phyloP scores from a whole-genome alignment of 2,797 vertebrate species.

The Eospalax fontanierii region DNA sequence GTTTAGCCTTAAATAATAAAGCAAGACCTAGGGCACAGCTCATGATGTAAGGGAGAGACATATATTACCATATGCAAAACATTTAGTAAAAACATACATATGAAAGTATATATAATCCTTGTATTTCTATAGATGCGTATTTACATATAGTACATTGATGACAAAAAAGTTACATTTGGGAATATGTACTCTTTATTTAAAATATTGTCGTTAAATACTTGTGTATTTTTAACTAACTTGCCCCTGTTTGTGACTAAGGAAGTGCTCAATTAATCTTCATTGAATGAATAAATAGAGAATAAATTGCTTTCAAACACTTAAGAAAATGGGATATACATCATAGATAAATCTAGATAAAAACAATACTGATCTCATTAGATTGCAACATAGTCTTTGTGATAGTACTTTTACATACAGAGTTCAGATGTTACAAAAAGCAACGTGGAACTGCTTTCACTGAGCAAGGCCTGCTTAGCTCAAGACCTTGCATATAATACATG shows the following conservation, averaged over 20 bases:
- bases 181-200: not conserved
- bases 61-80: not conserved
- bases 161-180: not conserved
- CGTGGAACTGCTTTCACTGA: constrained; percentile 28
- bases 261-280: constrained; percentile 51
- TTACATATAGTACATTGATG: not conserved
- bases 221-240: not conserved
- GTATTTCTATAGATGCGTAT: not conserved
- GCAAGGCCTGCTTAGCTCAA: constrained; percentile 36
- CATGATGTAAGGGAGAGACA: not conserved
- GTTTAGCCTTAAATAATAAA: constrained; percentile 22
- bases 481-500: not conserved
- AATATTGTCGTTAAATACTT: constrained; percentile 9
- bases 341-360: constrained; percentile 57
- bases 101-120: not conserved
- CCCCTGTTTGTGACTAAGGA: constrained; percentile 10
- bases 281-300: constrained; percentile 45
- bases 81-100: not conserved
- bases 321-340: constrained; percentile 49
- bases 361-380: constrained; percentile 51
- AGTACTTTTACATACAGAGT: constrained; percentile 28
- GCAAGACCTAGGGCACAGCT: not conserved
- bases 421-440: not conserved
- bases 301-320: constrained; percentile 69
- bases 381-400: not conserved